Base-by-base conservation (phyloP, 2,797 vertebrate species). In the Geotria australis region DNA sequence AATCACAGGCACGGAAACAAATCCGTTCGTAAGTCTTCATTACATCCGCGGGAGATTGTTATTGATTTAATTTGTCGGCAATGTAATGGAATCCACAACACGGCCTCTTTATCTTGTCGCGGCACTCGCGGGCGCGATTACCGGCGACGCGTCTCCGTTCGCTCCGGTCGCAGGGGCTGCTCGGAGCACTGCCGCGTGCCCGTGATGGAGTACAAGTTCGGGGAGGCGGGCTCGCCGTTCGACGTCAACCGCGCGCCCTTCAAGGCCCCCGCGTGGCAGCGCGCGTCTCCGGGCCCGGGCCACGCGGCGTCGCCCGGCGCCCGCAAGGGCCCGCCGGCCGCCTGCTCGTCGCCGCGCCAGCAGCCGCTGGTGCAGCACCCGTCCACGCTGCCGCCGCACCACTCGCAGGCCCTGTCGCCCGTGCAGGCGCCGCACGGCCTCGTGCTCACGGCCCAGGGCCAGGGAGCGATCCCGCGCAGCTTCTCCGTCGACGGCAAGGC, bases 111-210 rank as follows among this genome's bases (percentile, higher is more conserved):
- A 24, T 38, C 24, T 38, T 38, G 24, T 38, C 24, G 24, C 24
- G 5, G 24, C 24, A 24, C 5, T 24, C 24, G 5, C 24, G 24
- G 24, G 24, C 38, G 24, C 24, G 5, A 38, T 38, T 38, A 38
- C 24, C 24, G 4, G 24, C 24, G 24, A 5, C 24, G 24, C 24
- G 9, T 9, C 24, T 9, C 51, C 24, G 51, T 24, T 9, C 24
- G 7, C 51, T 15, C 60, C 13, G 61, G 8, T 58, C 45, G 56
- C 71, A 96, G 88, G 73, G 85, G 88, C 66, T 89, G 79, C 68
- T 85, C 86, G 1, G 88, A 96, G 74, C 82, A 83, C 61, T 91
- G 85, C 68, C 85, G 85, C 66, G 76, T 88, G 83, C 88, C 88
- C 2, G 77, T 89, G 56, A 82, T 93, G 74, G 86, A 94, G 64